Evolutionary conservation across 1,140 invertebrate genomes (phyloP), one percentile per base, ranked within the genome.

Genomic region (Zaprionus inermis): DNA sequence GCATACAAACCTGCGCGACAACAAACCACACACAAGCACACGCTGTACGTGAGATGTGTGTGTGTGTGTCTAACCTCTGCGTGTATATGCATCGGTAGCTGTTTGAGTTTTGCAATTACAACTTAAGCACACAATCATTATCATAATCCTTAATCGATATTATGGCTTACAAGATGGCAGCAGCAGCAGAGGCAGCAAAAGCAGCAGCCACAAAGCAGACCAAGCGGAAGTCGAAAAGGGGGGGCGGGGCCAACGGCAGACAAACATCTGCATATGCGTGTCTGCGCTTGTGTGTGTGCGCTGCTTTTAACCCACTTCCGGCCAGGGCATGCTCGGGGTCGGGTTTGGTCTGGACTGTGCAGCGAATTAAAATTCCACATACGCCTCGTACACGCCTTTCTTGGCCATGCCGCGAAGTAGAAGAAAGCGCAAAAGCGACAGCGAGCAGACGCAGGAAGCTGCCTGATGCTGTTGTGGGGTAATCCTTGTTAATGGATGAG

Each of bases 141-240:
- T 86, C 81, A 86, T 86, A 86, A 86, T 86, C 83, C 83, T 83
- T 84, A 86, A 86, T 86, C 83, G 83, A 86, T 86, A 83, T 83
- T 84, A 81, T 81, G 80, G 78, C 83, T 83, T 81, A 77, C 73
- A 73, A 80, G 75, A 67, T 52, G 54, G 65, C 64, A 68, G 49
- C 36, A 55, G n/a, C 44, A 61, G 58, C 67, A 14, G 1, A 11
- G 20, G 46, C 51, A 63, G 36, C 28, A 20, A 36, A 36, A 63
- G 36, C 28, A 49, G 12, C 46, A 70, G 51, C 67, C 30, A 52
- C 59, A 63, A 63, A 52, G 46, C 46, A 52, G 32, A 54, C 28
- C 49, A 12, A 54, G 14, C 38, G 38, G n/a, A 44, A 44, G 7
- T n/a, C 22, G 49, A 24, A 54, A 18, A 64, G 24, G n/a, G 11